phyloP scores from a whole-genome alignment of 2,113 vertebrate species.

The Prunella himalayana region DNA sequence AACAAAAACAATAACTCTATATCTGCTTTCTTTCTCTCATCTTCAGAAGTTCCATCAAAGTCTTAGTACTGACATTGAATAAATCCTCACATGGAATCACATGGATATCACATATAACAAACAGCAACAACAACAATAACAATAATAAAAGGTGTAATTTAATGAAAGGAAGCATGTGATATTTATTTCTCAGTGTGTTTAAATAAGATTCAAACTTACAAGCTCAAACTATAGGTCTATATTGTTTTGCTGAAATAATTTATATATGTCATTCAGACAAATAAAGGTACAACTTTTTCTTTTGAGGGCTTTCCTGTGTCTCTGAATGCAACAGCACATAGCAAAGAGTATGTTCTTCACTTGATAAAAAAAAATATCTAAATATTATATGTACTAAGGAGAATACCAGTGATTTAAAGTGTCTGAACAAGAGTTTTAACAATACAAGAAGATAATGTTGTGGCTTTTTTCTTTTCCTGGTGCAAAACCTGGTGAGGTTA shows the following conservation, averaged over 20 bases:
- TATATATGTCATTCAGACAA: background rate
- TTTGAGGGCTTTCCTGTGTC: background rate
- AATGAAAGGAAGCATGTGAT: too few species aligned
- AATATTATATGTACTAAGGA: background rate
- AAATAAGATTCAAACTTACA: too few species aligned
- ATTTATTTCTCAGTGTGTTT: too few species aligned
- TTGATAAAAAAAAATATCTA: background rate
- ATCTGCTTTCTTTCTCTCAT: background rate
- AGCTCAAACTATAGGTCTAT: too few species aligned
- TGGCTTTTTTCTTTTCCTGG: background rate
- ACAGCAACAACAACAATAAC: too few species aligned
- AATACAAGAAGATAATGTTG: background rate
- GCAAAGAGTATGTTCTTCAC: background rate
- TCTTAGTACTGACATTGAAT: background rate
- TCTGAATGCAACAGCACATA: background rate
- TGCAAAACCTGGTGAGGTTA: background rate
- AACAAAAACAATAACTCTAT: too few species aligned
- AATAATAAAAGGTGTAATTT: too few species aligned
- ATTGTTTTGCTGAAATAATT: too few species aligned
- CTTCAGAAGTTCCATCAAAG: background rate
- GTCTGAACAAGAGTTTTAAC: background rate
- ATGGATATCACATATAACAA: background rate
- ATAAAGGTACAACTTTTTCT: background rate
- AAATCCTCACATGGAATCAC: background rate
- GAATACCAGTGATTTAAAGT: background rate